Percentiles rank a stretch among this genome's conserved stretches.
Conservation (phyloP, 1,140 invertebrate species). For the Harlomillsia oculata region DNA sequence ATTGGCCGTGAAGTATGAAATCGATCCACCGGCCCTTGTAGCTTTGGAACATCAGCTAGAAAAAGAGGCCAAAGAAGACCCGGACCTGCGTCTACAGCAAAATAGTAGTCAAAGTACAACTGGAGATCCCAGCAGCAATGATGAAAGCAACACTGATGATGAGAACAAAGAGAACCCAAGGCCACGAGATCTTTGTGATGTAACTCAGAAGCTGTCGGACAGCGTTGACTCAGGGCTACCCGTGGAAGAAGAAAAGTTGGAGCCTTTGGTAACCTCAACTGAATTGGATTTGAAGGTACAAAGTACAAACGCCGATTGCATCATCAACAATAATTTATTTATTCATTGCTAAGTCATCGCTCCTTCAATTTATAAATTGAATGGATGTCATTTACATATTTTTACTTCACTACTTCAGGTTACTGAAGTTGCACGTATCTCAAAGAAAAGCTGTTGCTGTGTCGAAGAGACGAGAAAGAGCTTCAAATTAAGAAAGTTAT, state of each 20-base stretch:
- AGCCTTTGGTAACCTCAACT: constrained; percentile 52
- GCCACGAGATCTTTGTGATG: background rate
- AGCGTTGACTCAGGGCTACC: constrained; percentile 30
- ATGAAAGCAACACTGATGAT: constrained; percentile 11
- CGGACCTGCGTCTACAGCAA: background rate
- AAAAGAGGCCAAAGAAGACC: constrained; percentile 42
- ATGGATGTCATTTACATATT: background rate
- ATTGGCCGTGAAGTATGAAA: constrained; percentile 58
- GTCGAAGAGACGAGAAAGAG: constrained; percentile 35
- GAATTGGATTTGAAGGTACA: constrained; percentile 45
- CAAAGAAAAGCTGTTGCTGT: constrained; percentile 37
- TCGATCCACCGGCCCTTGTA: constrained; percentile 79
- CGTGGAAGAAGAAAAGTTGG: constrained; percentile 12
- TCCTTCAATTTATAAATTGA: no score
- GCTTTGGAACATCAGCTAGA: constrained; percentile 85
- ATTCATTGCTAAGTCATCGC: no score
- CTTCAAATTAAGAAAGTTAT: constrained; percentile 63
- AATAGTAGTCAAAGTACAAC: background rate
- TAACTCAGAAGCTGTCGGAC: constrained; percentile 20
- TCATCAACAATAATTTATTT: background rate
- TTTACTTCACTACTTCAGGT: constrained; percentile 35
- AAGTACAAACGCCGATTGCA: constrained; percentile 19
- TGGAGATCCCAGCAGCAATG: background rate
- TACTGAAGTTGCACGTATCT: constrained; percentile 39
- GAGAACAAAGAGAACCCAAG: constrained; percentile 29